Conservation (phyloP, 2,888 invertebrate species). For the Mallateleia sp. region DNA sequence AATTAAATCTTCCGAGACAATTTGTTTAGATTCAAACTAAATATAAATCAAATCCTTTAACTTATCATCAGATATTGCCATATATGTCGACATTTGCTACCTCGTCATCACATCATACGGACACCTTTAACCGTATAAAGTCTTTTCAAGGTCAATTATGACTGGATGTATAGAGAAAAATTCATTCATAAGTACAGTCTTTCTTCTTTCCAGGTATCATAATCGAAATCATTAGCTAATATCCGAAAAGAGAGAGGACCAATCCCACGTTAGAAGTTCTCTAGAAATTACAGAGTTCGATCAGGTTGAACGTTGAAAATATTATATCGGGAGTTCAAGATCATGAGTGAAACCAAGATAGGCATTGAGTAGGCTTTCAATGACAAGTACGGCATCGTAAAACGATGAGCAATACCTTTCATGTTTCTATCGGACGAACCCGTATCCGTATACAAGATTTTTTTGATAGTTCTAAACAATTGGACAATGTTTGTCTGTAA, state of each 20-base stretch:
- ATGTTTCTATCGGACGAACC: constrained; percentile 21
- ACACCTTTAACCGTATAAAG: constrained; percentile 18
- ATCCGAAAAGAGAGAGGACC: neutral
- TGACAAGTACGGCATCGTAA: constrained; percentile 36
- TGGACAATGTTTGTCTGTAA: neutral
- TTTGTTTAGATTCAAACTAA: too few relatives aligned
- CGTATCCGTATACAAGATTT: constrained; percentile 34
- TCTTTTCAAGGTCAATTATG: constrained; percentile 21
- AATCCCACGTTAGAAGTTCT: neutral
- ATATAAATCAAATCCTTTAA: neutral
- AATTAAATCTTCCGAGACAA: too few relatives aligned
- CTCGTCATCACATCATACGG: neutral
- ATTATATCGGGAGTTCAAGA: constrained; percentile 53
- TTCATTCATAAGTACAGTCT: constrained; percentile 15
- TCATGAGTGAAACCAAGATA: constrained; percentile 41
- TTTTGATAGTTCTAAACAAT: constrained; percentile 17
- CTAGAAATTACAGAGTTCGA: neutral
- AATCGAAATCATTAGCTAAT: neutral
- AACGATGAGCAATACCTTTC: constrained; percentile 51
- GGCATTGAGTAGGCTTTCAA: constrained; percentile 56
- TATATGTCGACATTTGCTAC: constrained; percentile 1
- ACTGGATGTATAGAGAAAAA: constrained; percentile 11
- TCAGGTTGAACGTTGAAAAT: constrained; percentile 9
- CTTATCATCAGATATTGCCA: neutral
- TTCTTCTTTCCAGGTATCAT: neutral